Base-by-base conservation (phyloP, 1,140 invertebrate species). In the Drosophila quadrilineata region DNA sequence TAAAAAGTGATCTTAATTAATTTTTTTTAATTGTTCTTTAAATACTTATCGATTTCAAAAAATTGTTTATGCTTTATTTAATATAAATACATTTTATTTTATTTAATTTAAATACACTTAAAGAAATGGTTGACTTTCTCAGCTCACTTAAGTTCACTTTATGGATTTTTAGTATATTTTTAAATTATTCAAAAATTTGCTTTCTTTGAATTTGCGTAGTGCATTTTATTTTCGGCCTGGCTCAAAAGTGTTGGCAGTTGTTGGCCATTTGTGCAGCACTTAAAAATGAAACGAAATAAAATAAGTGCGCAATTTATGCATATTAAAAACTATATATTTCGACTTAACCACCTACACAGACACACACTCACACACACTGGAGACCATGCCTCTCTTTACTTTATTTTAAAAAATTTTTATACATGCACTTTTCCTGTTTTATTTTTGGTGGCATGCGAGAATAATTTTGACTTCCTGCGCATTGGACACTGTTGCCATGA, bases 281-380 rank as follows among this genome's bases (percentile, higher is more conserved):
- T 40, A 9, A 53, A 53, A 57, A 56, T 36, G 24, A 62, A 71
- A 67, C 38, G 38, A 57, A 50, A 75, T 64, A 54, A 64, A 71
- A 54, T 65, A 65, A 62, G 58, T 69, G 50, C 17, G 60, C 68
- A 63, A 65, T 69, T 75, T 80, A 70, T 79, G 75, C 54, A 80
- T 80, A 80, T 80, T 80, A 80, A 82, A 82, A 75, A 58, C 33
- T 50, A 59, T 64, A 49, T 60, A 72, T 71, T 60, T 54, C 31
- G 10, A 41, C 26, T 46, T 33, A 45, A 45, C 26, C 62, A 58
- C 43, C 35, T 58, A 64, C 26, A 43, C 22, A 14, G 2, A 3
- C 16, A 31, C 26, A 46, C 9, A 3, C 16, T 28, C 28, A 41
- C 9, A 49, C 24, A 49, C 16, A 17, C n/a, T 35, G n/a, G n/a